Evolutionary conservation across 2,113 vertebrate genomes (phyloP).

Genomic region (Grus americana): DNA sequence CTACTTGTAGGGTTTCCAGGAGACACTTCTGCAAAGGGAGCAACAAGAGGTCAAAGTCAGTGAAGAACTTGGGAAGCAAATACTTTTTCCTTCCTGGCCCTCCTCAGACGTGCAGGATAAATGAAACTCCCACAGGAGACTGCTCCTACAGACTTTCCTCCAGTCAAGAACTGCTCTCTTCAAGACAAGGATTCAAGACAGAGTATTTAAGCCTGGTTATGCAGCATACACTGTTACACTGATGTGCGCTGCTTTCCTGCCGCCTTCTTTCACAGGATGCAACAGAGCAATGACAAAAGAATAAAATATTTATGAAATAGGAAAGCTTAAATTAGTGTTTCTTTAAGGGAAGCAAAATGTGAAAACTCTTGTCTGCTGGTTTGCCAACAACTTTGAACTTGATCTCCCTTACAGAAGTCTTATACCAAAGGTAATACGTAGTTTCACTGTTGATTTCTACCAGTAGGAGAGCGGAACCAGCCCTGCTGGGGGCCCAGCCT

Average conservation of each 20-base stretch:
- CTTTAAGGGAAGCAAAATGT: background rate
- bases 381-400: background rate
- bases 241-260: background rate
- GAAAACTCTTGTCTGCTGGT: background rate
- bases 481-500: background rate
- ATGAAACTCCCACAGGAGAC: background rate
- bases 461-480: background rate
- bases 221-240: background rate
- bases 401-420: background rate
- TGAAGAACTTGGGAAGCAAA: background rate
- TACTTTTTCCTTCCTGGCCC: background rate
- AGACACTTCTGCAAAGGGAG: background rate
- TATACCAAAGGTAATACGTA: background rate
- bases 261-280: background rate
- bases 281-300: background rate
- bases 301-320: background rate
- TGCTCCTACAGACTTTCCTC: background rate
- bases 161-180: background rate
- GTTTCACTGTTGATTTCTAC: background rate
- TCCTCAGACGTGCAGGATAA: background rate
- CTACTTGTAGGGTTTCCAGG: background rate
- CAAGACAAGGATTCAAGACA: background rate
- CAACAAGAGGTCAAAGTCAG: background rate
- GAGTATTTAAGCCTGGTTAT: background rate
- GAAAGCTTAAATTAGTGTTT: background rate